Base-by-base conservation (phyloP, 1,140 invertebrate genomes). In the Conus ventricosus region DNA sequence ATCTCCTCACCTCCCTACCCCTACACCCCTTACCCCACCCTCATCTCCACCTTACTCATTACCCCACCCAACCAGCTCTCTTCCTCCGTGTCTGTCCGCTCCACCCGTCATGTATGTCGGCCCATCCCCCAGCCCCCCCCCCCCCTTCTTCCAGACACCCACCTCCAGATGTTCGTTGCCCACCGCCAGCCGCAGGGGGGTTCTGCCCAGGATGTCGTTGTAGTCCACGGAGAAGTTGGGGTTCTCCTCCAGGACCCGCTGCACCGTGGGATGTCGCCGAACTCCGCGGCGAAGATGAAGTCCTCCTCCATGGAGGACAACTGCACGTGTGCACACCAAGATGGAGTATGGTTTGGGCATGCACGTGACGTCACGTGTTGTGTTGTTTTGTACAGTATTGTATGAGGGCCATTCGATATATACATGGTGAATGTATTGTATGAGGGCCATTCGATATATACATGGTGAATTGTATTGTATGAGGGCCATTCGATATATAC, bases 111-210 rank as follows among this genome's bases (percentile, higher is more conserved):
- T 39, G 60, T 39, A 39, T 39, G 39, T 3, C 39, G 39, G n/a
- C 39, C 39, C 39, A 39, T 3, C 39, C 39, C 39, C 39, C 39
- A n/a, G n/a, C 67, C 67, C 20, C 67, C 7, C 67, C 67, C 67
- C 67, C 7, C 20, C 67, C 67, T 39, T n/a, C n/a, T n/a, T n/a
- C n/a, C 39, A 71, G 4, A 13, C 23, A 67, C 88, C 88, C 87
- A 95, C 93, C 92, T 94, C 94, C n/a, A 94, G 80, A 88, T 95
- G 93, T 90, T 95, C 94, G 90, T 94, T 94, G 60, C 93, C 94
- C 13, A 94, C 93, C 5, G 94, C 94, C 11, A 95, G 85, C 25
- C 92, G 91, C 10, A 95, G 85, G 0, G 94, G 93, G 15, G 94
- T 93, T 27, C 94, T 87, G 6, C 94, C 94, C 27, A 95, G 88